Percentiles rank a stretch among this genome's conserved stretches.
phyloP scores from a whole-genome alignment of 2,113 vertebrate genomes.

The Rhipidura dahli region DNA sequence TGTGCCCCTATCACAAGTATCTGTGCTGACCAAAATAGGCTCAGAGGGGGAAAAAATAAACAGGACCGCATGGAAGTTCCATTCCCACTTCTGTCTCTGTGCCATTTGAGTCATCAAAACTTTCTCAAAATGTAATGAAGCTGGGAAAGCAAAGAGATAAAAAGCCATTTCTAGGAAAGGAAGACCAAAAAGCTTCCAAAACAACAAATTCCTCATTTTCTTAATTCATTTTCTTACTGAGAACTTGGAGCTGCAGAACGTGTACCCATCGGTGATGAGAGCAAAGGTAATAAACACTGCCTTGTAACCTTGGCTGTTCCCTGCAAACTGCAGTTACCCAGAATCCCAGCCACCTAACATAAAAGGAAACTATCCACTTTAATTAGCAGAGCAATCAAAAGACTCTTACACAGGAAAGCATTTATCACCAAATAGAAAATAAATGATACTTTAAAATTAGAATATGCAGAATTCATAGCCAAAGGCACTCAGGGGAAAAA shows the following conservation, averaged over 20 bases:
- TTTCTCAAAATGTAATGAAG: neutral
- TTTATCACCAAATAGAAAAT: constrained; percentile 66
- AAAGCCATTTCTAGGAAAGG: neutral
- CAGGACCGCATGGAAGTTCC: neutral
- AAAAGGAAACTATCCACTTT: constrained; percentile 60
- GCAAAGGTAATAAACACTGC: constrained; percentile 30
- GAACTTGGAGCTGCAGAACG: neutral
- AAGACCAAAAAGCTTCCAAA: neutral
- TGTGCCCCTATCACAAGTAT: neutral
- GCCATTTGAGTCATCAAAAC: neutral
- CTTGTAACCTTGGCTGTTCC: constrained; percentile 38
- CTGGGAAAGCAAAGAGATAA: neutral
- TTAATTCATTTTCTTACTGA: neutral
- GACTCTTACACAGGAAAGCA: constrained; percentile 48
- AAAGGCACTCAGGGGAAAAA: constrained; percentile 52
- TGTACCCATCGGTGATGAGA: neutral
- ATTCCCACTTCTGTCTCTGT: neutral
- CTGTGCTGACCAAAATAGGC: neutral
- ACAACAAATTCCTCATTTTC: neutral
- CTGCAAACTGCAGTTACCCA: constrained; percentile 46
- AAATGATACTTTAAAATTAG: constrained; percentile 64
- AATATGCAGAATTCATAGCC: constrained; percentile 65
- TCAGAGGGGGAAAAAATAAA: neutral
- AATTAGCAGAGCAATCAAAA: constrained; percentile 65
- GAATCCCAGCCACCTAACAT: constrained; percentile 43